Evolutionary conservation across 37 sponge, comb jelly and placozoan species (phyloP).

Genomic region (Axinella damicornis): DNA sequence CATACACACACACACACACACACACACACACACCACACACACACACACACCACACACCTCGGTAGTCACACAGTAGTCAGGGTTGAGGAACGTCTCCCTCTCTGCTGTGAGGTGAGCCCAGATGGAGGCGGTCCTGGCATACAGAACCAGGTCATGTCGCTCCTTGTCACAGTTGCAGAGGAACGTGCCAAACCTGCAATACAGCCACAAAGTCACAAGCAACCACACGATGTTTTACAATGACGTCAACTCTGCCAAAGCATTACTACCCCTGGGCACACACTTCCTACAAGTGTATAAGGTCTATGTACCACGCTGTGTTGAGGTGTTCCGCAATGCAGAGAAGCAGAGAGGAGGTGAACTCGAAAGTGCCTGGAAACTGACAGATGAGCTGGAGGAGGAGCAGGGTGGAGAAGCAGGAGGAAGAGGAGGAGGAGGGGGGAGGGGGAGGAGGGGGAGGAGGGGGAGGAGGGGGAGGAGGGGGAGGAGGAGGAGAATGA

Average conservation of each 20-base stretch:
- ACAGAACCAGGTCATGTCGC: slow-evolving; percentile 55
- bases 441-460: too few species aligned
- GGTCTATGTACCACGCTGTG: slow-evolving; percentile 92
- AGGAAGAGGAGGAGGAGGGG: background rate
- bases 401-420: background rate
- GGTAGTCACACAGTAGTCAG: slow-evolving; percentile 17
- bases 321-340: slow-evolving; percentile 87
- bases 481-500: too few species aligned
- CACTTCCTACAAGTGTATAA: too few species aligned
- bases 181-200: slow-evolving; percentile 89
- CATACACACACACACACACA: background rate
- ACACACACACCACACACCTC: slow-evolving; percentile 44
- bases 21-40: background rate
- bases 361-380: slow-evolving; percentile 92
- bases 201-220: too few species aligned
- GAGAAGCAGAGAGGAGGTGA: slow-evolving; percentile 76
- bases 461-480: background rate
- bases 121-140: slow-evolving; percentile 63
- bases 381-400: slow-evolving; percentile 66
- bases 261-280: too few species aligned
- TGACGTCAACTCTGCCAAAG: too few species aligned
- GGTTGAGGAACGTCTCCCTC: slow-evolving; percentile 53
- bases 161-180: slow-evolving; percentile 81
- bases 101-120: slow-evolving; percentile 78
- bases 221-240: background rate